phyloP scores from a whole-genome alignment of 2,888 invertebrate species.

The Sacculina carcini region DNA sequence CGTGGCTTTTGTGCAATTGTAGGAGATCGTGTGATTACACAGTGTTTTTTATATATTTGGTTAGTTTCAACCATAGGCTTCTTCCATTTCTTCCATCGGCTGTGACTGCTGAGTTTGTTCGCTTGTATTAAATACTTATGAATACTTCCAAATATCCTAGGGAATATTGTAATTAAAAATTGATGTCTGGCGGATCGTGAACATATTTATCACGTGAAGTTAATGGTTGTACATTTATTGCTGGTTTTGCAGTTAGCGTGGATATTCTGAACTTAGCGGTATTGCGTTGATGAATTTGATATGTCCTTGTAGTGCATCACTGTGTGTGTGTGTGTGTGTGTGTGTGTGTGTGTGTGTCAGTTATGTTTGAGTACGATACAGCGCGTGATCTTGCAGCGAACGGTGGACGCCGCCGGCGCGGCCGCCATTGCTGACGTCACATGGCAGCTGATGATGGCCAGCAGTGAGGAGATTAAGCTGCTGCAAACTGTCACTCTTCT shows the following conservation, averaged over 20 bases:
- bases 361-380: constrained; percentile 82
- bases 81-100: no score
- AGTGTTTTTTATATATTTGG: no score
- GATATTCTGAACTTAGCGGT: not conserved
- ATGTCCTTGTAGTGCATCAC: not conserved
- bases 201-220: no score
- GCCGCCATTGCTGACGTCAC: constrained; percentile 74
- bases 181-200: no score
- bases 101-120: no score
- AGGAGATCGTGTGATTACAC: no score
- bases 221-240: no score
- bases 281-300: not conserved
- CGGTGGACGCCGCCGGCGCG: constrained; percentile 71
- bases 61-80: no score
- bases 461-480: constrained; percentile 80
- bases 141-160: no score
- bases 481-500: constrained; percentile 81
- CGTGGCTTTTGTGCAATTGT: no score
- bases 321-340: not conserved
- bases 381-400: constrained; percentile 58
- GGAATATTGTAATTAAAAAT: no score
- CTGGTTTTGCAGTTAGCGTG: not conserved
- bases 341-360: constrained; percentile 25
- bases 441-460: constrained; percentile 79
- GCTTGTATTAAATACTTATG: no score